Conservation (phyloP, 30 jellyfish, hydroid and myxozoan species). For the Cassiopea xamachana region DNA sequence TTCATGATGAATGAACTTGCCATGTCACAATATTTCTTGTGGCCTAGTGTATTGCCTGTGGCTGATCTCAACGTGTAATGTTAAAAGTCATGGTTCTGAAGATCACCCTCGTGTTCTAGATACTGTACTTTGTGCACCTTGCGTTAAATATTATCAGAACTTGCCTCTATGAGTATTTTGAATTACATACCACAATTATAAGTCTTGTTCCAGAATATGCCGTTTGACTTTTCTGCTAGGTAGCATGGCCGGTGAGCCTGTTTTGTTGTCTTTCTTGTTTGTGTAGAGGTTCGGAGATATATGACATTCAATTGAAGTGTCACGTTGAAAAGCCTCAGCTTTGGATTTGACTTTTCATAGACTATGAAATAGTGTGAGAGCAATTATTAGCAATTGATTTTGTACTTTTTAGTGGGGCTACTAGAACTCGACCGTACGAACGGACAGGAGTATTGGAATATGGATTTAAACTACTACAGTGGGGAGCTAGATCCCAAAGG, state of each 20-base stretch:
- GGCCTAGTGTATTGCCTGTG: constrained; percentile 72
- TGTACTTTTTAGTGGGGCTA: constrained; percentile 85
- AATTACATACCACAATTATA: too few relatives aligned
- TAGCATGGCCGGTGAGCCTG: too few relatives aligned
- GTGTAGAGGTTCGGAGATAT: background rate
- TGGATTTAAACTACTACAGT: constrained; percentile 74
- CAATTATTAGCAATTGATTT: background rate
- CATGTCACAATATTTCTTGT: constrained; percentile 58
- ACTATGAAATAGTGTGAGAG: background rate
- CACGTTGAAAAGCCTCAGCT: background rate
- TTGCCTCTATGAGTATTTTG: background rate
- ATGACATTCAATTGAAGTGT: background rate
- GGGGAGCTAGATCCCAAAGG: constrained; percentile 75
- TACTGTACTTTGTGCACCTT: background rate
- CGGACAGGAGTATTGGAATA: constrained; percentile 98
- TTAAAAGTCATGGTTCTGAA: constrained; percentile 19
- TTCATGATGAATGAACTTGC: constrained; percentile 30
- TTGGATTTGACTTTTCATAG: too few relatives aligned
- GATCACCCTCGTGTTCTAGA: background rate
- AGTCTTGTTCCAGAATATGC: too few relatives aligned
- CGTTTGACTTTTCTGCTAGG: too few relatives aligned
- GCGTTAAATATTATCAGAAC: background rate
- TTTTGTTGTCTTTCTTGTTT: too few relatives aligned
- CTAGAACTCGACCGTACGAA: constrained; percentile 94
- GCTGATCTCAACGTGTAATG: constrained; percentile 49